Percentiles rank a stretch among this genome's conserved stretches.
Conservation (phyloP, 2,888 invertebrate species). For the Antheraea assamensis region DNA sequence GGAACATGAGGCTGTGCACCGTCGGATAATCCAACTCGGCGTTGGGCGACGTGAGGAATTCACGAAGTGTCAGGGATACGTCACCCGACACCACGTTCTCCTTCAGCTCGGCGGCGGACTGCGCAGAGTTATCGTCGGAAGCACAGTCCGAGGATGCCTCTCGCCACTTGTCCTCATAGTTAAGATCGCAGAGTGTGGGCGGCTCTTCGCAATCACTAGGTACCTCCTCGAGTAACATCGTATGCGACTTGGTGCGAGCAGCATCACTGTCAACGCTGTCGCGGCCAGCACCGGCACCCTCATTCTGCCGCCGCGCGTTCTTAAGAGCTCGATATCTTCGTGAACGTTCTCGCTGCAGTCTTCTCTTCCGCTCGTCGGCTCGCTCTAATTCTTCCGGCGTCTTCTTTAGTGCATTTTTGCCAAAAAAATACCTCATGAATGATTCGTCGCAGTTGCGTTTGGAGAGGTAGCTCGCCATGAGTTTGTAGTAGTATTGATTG, state of each 20-base stretch:
- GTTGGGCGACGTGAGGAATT: slow-evolving; percentile 71
- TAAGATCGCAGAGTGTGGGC: slow-evolving; percentile 71
- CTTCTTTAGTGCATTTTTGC: slow-evolving; percentile 72
- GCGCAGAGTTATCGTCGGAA: slow-evolving; percentile 74
- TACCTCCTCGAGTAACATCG: slow-evolving; percentile 60
- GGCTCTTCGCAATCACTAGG: slow-evolving; percentile 72
- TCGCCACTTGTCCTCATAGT: slow-evolving; percentile 69
- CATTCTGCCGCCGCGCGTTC: slow-evolving; percentile 73
- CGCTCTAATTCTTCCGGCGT: slow-evolving; percentile 73
- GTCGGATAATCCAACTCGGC: slow-evolving; percentile 76
- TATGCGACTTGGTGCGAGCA: slow-evolving; percentile 52
- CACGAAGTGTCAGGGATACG: slow-evolving; percentile 58
- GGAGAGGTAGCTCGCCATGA: slow-evolving; percentile 76
- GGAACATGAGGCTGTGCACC: slow-evolving; percentile 79
- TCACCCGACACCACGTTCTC: slow-evolving; percentile 48
- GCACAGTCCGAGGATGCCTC: slow-evolving; percentile 67
- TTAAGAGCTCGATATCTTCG: slow-evolving; percentile 73
- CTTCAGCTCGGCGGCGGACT: slow-evolving; percentile 60
- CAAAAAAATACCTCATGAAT: slow-evolving; percentile 78
- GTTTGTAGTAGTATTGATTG: slow-evolving; percentile 76
- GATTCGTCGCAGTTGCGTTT: slow-evolving; percentile 79
- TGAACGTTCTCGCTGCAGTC: slow-evolving; percentile 71
- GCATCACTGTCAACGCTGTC: slow-evolving; percentile 52
- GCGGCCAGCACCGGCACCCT: slow-evolving; percentile 55
- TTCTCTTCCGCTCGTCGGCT: slow-evolving; percentile 73